Base-by-base conservation (phyloP, 2,888 invertebrate species). In the Carabus problematicus region DNA sequence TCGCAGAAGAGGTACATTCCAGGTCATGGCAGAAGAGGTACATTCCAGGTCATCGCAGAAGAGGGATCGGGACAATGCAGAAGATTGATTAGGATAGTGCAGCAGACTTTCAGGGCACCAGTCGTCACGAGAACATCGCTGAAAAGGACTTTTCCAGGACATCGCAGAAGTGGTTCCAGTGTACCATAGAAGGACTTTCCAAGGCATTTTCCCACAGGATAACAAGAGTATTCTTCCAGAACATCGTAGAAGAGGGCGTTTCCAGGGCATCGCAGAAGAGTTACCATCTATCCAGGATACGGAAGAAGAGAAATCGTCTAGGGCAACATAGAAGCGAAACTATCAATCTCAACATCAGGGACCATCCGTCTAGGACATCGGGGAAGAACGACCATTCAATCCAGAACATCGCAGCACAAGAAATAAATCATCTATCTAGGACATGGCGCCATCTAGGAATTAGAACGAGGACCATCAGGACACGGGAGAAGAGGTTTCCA, bases 1-100 rank as follows among this genome's bases (percentile, higher is more conserved):
- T 8, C n/a, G 55, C 3, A n/a, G 63, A 63, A 49, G 41, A 63
- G 39, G 12, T 12, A 1, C 29, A 11, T 40, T 63, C 40, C 63
- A 49, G 63, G 58, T n/a, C 56, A n/a, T n/a, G 40, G 56, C 19
- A 64, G 56, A 66, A 58, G 64, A 42, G 12, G 49, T 2, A 11
- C 8, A 40, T 6, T 39, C 43, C 18, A 56, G 64, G 40, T 56
- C 56, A 11, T 12, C 54, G 55, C 16, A 61, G 29, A 61, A 61
- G 42, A 59, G 4, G 19, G 18, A 14, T 40, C 39, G n/a, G n/a
- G n/a, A n/a, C n/a, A n/a, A n/a, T n/a, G 47, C 45, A 29, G 59
- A 42, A 62, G 62, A 19, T 3, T 1, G 9, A 4, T 47, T 19
- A n/a, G n/a, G n/a, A n/a, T n/a, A n/a, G n/a, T n/a, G n/a, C n/a